Percentiles rank a stretch among this genome's conserved stretches.
phyloP scores from a whole-genome alignment of 2,888 invertebrate species.

The Acrobasis repandana region DNA sequence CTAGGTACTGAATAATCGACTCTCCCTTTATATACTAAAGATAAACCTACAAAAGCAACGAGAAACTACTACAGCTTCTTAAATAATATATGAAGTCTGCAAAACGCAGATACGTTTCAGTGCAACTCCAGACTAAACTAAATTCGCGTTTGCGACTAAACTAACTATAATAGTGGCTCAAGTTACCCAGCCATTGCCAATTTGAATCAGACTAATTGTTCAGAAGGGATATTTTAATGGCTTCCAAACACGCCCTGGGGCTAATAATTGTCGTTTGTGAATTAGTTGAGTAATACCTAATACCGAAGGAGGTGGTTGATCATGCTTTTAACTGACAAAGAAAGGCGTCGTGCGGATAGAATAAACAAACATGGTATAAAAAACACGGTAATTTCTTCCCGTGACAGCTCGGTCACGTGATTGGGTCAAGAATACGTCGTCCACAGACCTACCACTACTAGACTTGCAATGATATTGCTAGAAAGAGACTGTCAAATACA shows the following conservation, averaged over 20 bases:
- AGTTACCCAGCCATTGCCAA: slow-evolving; percentile 1
- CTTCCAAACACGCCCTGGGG: slow-evolving; percentile 13
- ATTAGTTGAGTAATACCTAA: neutral
- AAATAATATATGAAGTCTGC: slow-evolving; percentile 8
- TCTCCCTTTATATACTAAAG: neutral
- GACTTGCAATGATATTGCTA: too few species aligned
- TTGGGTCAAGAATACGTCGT: too few species aligned
- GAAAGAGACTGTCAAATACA: too few species aligned
- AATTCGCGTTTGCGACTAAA: slow-evolving; percentile 2
- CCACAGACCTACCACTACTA: too few species aligned
- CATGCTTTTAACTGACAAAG: neutral
- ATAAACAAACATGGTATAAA: too few species aligned
- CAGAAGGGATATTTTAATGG: slow-evolving; percentile 13
- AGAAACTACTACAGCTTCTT: neutral
- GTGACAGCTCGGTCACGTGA: too few species aligned
- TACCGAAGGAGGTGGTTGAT: neutral
- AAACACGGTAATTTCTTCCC: too few species aligned
- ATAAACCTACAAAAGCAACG: neutral
- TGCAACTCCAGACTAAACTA: neutral
- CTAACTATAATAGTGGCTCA: slow-evolving; percentile 7
- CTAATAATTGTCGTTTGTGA: slow-evolving; percentile 17
- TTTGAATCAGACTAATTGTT: slow-evolving; percentile 6
- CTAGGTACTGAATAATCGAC: neutral
- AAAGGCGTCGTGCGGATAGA: neutral
- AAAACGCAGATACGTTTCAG: slow-evolving; percentile 6